phyloP scores from a whole-genome alignment of 2,888 invertebrate species.

The Sesia bembeciformis region DNA sequence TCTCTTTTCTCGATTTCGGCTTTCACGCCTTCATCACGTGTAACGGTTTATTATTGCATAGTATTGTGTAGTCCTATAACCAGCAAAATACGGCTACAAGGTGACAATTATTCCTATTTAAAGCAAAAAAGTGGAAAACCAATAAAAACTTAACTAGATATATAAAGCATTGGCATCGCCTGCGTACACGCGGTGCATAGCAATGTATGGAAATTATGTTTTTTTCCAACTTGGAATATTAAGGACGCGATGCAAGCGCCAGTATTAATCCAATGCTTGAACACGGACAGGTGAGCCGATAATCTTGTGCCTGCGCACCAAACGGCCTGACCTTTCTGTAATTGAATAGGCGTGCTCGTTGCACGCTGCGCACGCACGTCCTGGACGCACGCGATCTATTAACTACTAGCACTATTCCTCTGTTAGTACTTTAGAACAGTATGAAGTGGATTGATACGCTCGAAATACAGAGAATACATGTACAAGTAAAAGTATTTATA shows the following conservation, averaged over 20 bases:
- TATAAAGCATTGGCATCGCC: conserved; percentile 2
- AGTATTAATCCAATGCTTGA: conserved; percentile 33
- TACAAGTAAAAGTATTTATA: no score
- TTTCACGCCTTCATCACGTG: no score
- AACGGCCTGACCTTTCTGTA: conserved; percentile 66
- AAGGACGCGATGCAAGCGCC: neutral
- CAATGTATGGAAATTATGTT: conserved; percentile 12
- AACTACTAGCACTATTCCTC: neutral
- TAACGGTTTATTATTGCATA: no score
- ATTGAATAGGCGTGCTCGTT: conserved; percentile 64
- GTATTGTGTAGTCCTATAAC: no score
- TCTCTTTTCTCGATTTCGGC: no score
- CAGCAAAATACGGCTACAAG: no score
- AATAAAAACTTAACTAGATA: neutral
- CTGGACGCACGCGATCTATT: conserved; percentile 50
- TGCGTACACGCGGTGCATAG: conserved; percentile 11
- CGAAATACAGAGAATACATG: no score
- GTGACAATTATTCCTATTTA: neutral
- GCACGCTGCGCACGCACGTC: conserved; percentile 48
- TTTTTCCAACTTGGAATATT: neutral
- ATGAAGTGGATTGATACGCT: neutral
- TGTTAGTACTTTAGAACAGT: neutral
- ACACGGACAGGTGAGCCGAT: conserved; percentile 62
- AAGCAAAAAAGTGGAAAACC: neutral
- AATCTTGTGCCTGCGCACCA: conserved; percentile 57